phyloP scores from a whole-genome alignment of 2,888 invertebrate genomes.

The Ichneumoninae sp. region DNA sequence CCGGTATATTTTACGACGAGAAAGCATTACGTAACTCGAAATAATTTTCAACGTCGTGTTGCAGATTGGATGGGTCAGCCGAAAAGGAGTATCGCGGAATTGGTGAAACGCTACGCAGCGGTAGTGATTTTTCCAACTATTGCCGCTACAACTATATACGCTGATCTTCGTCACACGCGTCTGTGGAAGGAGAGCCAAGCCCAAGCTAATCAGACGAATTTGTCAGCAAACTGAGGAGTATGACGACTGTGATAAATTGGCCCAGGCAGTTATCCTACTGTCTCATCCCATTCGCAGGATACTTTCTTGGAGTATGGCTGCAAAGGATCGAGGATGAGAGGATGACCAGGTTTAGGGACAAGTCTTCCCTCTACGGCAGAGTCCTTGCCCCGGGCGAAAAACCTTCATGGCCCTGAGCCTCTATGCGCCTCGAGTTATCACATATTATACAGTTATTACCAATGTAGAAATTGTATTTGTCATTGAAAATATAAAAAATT shows the following conservation, averaged over 20 bases:
- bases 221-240: constrained; percentile 43
- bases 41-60: not conserved
- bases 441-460: constrained; percentile 17
- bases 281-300: constrained; percentile 87
- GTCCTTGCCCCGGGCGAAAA: constrained; percentile 87
- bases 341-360: constrained; percentile 91
- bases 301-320: constrained; percentile 87
- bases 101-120: constrained; percentile 88
- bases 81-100: constrained; percentile 70
- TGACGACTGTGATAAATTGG: constrained; percentile 82
- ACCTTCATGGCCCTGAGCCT: constrained; percentile 90
- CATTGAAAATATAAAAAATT: constrained; percentile 22
- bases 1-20: not conserved
- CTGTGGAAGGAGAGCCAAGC: constrained; percentile 88
- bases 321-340: constrained; percentile 90
- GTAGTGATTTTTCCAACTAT: constrained; percentile 89
- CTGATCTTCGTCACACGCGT: constrained; percentile 90
- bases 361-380: constrained; percentile 91
- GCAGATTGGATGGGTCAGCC: constrained; percentile 72
- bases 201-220: constrained; percentile 66
- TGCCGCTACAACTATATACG: constrained; percentile 87
- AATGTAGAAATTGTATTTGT: constrained; percentile 55
- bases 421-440: constrained; percentile 18
- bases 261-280: constrained; percentile 85
- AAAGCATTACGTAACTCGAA: constrained; percentile 13